Evolutionary conservation across 2,113 vertebrate species (phyloP).

Genomic region (Numida meleagris): DNA sequence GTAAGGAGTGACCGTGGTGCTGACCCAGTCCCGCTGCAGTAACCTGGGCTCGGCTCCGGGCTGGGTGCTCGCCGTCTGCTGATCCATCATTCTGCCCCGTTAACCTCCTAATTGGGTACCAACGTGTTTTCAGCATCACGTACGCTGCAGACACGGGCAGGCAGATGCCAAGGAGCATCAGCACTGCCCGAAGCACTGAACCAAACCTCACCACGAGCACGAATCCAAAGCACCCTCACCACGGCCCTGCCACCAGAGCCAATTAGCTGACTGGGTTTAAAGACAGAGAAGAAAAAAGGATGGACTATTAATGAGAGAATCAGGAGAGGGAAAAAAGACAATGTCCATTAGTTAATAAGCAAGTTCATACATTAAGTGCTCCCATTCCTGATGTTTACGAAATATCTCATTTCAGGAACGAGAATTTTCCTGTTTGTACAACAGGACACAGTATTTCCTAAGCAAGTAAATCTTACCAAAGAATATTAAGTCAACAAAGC

Average conservation of each 20-base stretch:
- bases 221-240: slow-evolving; percentile 10
- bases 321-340: background rate
- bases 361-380: background rate
- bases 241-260: background rate
- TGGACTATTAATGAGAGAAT: background rate
- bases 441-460: slow-evolving; percentile 27
- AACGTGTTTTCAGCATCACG: background rate
- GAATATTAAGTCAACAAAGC: background rate
- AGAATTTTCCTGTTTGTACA: slow-evolving; percentile 58
- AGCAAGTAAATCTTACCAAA: slow-evolving; percentile 4
- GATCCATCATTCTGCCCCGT: no score
- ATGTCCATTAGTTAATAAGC: background rate
- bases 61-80: no score
- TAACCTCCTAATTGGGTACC: no score
- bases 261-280: background rate
- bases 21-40: background rate
- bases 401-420: slow-evolving; percentile 44
- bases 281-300: background rate
- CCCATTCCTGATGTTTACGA: slow-evolving; percentile 26
- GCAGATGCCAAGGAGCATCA: background rate
- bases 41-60: background rate
- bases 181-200: background rate
- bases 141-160: background rate
- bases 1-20: background rate
- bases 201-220: background rate